These are phyloP conservation scores for Diogma glabrata DNA, from an alignment of 2,888 invertebrate genomes.

Conservation along the genomic window DNA sequence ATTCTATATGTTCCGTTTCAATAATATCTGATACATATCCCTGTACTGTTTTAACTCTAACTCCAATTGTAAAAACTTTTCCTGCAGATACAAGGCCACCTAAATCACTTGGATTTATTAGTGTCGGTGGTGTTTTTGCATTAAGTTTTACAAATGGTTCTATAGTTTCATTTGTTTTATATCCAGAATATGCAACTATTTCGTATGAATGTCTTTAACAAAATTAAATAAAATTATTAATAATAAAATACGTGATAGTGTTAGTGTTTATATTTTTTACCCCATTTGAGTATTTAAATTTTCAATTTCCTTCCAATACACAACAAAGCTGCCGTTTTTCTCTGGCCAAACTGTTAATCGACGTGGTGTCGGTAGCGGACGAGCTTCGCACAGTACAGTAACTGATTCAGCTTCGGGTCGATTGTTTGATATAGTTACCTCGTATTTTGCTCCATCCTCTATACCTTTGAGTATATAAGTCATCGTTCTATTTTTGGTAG, in stretches of 20 bases:
- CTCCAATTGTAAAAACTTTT: slow-evolving; percentile 49
- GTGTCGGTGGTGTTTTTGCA: slow-evolving; percentile 40
- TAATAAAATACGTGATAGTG: not conserved
- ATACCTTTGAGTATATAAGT: slow-evolving; percentile 43
- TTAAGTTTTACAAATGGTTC: slow-evolving; percentile 36
- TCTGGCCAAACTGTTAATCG: slow-evolving; percentile 48
- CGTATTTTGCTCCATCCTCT: slow-evolving; percentile 42
- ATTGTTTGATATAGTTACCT: slow-evolving; percentile 37
- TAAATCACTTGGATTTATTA: slow-evolving; percentile 27
- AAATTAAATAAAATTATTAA: slow-evolving; percentile 11
- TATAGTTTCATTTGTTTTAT: slow-evolving; percentile 39
- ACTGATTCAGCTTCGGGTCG: slow-evolving; percentile 29
- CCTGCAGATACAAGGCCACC: slow-evolving; percentile 39
- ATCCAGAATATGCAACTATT: slow-evolving; percentile 49
- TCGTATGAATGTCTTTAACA: slow-evolving; percentile 45
- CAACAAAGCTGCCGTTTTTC: slow-evolving; percentile 48
- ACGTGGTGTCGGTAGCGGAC: slow-evolving; percentile 48
- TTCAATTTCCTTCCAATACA: slow-evolving; percentile 51
- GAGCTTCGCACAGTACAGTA: slow-evolving; percentile 42
- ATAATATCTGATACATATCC: slow-evolving; percentile 22
- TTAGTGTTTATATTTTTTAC: not conserved
- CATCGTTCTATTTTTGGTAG: slow-evolving; percentile 38
- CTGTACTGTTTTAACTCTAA: slow-evolving; percentile 43
- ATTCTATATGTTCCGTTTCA: slow-evolving; percentile 22
- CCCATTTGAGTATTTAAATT: slow-evolving; percentile 17